Evolutionary conservation across 1,140 invertebrate species (phyloP).

Genomic region (Drosophila bipectinata): DNA sequence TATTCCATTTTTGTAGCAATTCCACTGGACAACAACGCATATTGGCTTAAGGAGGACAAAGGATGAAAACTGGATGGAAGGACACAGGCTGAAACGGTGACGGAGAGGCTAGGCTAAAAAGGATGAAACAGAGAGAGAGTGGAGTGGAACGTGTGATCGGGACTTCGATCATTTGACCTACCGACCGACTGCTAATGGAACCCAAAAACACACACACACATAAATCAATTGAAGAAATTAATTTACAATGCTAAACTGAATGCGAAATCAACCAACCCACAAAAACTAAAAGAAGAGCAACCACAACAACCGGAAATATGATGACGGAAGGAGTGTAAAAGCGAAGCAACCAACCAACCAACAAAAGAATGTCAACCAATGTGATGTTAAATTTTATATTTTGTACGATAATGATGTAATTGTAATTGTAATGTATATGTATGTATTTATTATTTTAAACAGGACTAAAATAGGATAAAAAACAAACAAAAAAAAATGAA

Average conservation of each 20-base stretch:
- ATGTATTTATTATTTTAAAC: conserved; percentile 82
- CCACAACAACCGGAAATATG: conserved; percentile 23
- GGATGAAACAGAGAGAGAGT: background rate
- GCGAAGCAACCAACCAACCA: conserved; percentile 81
- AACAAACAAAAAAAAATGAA: conserved; percentile 14
- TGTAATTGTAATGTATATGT: conserved; percentile 77
- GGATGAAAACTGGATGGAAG: too few relatives aligned
- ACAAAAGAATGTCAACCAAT: conserved; percentile 83
- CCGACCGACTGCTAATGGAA: conserved; percentile 51
- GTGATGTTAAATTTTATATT: conserved; percentile 83
- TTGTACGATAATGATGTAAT: conserved; percentile 82
- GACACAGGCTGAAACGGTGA: conserved; percentile 10
- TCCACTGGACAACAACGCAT: background rate
- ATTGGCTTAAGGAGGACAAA: background rate
- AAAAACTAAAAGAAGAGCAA: conserved; percentile 36
- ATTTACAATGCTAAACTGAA: conserved; percentile 52
- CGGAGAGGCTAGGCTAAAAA: conserved; percentile 55
- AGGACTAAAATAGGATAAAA: conserved; percentile 66
- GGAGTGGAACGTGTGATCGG: conserved; percentile 36
- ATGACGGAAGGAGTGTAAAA: conserved; percentile 52
- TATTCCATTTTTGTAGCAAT: too few relatives aligned
- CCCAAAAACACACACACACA: conserved; percentile 36
- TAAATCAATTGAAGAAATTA: conserved; percentile 50
- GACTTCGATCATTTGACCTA: conserved; percentile 65
- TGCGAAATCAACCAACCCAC: conserved; percentile 68